Percentiles rank a stretch among this genome's conserved stretches.
Conservation (phyloP, 2,113 vertebrate genomes). For the Paedocypris sp. region DNA sequence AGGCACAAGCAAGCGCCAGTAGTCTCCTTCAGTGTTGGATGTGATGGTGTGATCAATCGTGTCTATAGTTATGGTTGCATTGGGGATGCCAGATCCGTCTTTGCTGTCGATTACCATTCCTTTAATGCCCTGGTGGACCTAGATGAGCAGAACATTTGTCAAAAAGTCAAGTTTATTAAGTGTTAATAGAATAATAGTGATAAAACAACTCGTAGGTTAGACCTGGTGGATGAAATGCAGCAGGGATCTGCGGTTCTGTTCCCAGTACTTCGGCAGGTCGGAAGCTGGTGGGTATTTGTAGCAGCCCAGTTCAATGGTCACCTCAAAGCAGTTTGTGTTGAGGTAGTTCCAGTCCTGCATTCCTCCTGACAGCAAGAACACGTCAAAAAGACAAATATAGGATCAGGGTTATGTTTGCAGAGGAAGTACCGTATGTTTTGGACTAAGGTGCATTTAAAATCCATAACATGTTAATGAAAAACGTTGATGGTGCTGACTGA, state of each 20-base stretch:
- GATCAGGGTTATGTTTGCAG: no score
- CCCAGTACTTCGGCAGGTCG: slow-evolving; percentile 81
- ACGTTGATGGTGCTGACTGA: no score
- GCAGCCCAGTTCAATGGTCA: slow-evolving; percentile 92
- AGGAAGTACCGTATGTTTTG: no score
- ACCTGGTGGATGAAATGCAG: slow-evolving; percentile 92
- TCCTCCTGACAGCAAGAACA: slow-evolving; percentile 69
- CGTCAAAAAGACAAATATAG: no score
- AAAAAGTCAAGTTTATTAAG: no score
- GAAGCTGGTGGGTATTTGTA: slow-evolving; percentile 77
- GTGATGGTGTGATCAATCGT: slow-evolving; percentile 72
- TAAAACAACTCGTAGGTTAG: slow-evolving; percentile 4
- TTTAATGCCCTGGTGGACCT: slow-evolving; percentile 81
- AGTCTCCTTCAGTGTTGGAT: slow-evolving; percentile 79
- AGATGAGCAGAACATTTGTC: neutral
- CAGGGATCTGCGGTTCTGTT: slow-evolving; percentile 75
- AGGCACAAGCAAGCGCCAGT: slow-evolving; percentile 84
- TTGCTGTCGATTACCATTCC: slow-evolving; percentile 80
- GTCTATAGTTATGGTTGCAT: slow-evolving; percentile 80
- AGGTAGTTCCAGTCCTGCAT: slow-evolving; percentile 99
- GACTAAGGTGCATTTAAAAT: no score
- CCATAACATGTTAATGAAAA: no score
- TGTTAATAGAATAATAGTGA: neutral
- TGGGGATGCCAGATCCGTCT: slow-evolving; percentile 75
- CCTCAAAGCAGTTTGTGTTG: slow-evolving; percentile 95